phyloP scores from a whole-genome alignment of 2,797 vertebrate species.

The Erethizon dorsatum region DNA sequence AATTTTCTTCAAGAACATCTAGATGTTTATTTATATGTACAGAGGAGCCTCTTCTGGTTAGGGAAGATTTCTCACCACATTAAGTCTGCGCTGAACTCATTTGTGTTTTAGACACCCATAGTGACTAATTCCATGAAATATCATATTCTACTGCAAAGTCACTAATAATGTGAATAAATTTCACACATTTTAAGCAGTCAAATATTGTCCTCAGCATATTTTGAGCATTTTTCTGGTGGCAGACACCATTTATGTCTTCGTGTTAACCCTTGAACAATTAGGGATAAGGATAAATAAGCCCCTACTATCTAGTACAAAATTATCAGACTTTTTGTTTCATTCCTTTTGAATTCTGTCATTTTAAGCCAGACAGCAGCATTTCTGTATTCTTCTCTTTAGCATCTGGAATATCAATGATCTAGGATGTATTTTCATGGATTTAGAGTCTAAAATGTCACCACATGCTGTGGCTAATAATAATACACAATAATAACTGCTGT shows the following conservation, averaged over 20 bases:
- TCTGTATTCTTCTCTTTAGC: slow-evolving; percentile 29
- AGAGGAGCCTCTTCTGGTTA: not conserved
- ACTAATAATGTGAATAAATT: slow-evolving; percentile 15
- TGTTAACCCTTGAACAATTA: not conserved
- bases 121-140: not conserved
- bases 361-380: slow-evolving; percentile 51
- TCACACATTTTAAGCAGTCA: not conserved
- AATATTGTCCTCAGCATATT: not conserved
- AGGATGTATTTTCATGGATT: slow-evolving; percentile 77
- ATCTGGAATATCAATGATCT: slow-evolving; percentile 74
- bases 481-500: slow-evolving; percentile 82
- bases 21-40: not conserved
- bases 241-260: not conserved
- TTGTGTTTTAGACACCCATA: not conserved
- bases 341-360: not conserved
- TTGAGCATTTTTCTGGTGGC: not conserved
- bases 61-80: not conserved
- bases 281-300: not conserved
- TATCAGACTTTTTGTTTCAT: slow-evolving; percentile 14
- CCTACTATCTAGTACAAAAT: slow-evolving; percentile 9
- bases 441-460: slow-evolving; percentile 82
- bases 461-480: slow-evolving; percentile 84
- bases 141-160: not conserved
- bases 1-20: not conserved
- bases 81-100: not conserved